phyloP scores from a whole-genome alignment of 1,140 invertebrate genomes.

The Neodiprion lecontei region DNA sequence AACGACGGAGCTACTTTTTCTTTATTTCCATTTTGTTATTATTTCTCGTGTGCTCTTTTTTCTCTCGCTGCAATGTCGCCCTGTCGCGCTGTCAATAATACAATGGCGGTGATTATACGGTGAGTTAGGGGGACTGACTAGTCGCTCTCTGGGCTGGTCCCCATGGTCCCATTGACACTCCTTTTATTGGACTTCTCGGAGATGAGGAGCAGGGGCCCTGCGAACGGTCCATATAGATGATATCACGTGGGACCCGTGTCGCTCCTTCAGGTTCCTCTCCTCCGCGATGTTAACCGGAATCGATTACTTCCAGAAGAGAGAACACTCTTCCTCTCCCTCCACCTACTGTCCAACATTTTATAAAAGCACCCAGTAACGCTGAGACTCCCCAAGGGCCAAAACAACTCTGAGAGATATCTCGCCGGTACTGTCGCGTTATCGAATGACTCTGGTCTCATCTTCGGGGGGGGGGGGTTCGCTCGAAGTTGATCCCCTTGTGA shows the following conservation, averaged over 20 bases:
- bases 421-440: too few relatives aligned
- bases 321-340: background rate
- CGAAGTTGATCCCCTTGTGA: too few relatives aligned
- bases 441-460: too few relatives aligned
- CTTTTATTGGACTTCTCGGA: slow-evolving; percentile 1
- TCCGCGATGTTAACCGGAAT: slow-evolving; percentile 9
- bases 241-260: slow-evolving; percentile 15
- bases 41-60: background rate
- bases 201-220: background rate
- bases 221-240: slow-evolving; percentile 14
- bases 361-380: too few relatives aligned
- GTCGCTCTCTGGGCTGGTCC: slow-evolving; percentile 11
- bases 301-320: slow-evolving; percentile 11
- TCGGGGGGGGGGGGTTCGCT: too few relatives aligned
- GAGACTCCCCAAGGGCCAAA: too few relatives aligned
- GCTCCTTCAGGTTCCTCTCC: background rate
- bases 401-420: too few relatives aligned
- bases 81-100: slow-evolving; percentile 19
- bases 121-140: slow-evolving; percentile 8
- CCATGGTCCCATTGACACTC: slow-evolving; percentile 11
- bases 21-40: background rate
- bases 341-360: too few relatives aligned
- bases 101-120: slow-evolving; percentile 23
- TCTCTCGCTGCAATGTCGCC: background rate
- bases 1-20: background rate